Conservation (phyloP, 2,113 vertebrate genomes). For the Tachysurus vachellii region DNA sequence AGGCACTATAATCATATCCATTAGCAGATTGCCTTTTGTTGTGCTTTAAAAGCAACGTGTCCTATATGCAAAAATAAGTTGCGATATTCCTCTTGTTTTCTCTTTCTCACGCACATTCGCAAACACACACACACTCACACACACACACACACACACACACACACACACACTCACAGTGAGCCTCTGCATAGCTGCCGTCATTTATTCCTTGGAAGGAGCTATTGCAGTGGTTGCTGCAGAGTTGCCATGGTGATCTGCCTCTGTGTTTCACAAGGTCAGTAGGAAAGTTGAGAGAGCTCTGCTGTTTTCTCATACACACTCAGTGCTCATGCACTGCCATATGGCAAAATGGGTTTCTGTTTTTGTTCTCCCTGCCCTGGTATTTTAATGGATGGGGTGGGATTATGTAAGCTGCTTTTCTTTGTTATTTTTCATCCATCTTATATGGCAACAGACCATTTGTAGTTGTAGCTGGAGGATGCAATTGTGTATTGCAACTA, state of each 20-base stretch:
- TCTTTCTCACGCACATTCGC: neutral
- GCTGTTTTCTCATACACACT: constrained; percentile 44
- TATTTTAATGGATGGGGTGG: constrained; percentile 13
- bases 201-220: constrained; percentile 57
- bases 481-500: neutral
- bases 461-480: neutral
- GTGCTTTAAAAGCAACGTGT: constrained; percentile 30
- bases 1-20: constrained; percentile 15
- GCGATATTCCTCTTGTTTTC: constrained; percentile 24
- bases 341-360: constrained; percentile 38
- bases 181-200: constrained; percentile 53
- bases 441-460: neutral
- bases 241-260: constrained; percentile 63
- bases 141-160: constrained; percentile 4
- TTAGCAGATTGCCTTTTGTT: constrained; percentile 35
- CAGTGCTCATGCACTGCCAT: constrained; percentile 23
- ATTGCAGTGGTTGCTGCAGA: constrained; percentile 60
- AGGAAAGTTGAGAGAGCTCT: constrained; percentile 60
- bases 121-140: neutral
- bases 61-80: constrained; percentile 43
- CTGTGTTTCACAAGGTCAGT: constrained; percentile 61
- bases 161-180: neutral
- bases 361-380: neutral
- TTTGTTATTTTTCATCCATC: neutral
- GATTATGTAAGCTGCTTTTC: constrained; percentile 25